Percentiles rank a stretch among this genome's conserved stretches.
Evolutionary conservation across 2,888 invertebrate genomes (phyloP).

Genomic region (Myopa tessellatipennis): DNA sequence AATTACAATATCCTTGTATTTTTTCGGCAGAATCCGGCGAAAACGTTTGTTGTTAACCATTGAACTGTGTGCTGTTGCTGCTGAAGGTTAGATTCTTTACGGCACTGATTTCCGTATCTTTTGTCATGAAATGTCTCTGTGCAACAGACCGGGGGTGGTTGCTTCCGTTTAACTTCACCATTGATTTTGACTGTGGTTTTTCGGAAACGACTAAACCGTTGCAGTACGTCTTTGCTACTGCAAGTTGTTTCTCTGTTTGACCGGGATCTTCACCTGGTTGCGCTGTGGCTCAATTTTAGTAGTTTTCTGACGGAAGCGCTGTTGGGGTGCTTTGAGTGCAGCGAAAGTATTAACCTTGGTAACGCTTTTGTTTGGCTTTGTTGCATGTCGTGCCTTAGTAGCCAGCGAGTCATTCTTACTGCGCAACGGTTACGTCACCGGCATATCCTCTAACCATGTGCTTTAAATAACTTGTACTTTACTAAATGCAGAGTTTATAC

Average conservation of each 20-base stretch:
- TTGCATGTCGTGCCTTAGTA: no score
- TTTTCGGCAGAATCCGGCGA: no score
- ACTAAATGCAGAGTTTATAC: no score
- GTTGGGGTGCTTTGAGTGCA: conserved; percentile 45
- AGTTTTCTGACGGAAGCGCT: not conserved
- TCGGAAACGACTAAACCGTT: conserved; percentile 35
- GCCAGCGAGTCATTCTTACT: no score
- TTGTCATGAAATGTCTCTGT: not conserved
- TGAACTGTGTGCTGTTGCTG: no score
- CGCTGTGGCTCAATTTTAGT: not conserved
- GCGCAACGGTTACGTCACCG: no score
- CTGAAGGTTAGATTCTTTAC: no score
- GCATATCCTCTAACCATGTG: no score
- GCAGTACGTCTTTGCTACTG: conserved; percentile 20
- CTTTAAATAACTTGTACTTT: no score
- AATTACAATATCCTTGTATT: no score
- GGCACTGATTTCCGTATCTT: no score
- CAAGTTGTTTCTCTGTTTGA: not conserved
- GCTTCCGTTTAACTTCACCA: not conserved
- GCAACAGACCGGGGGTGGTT: not conserved
- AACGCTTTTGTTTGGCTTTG: conserved; percentile 19
- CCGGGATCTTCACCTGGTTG: not conserved
- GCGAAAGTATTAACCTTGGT: conserved; percentile 49
- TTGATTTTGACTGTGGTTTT: conserved; percentile 41
- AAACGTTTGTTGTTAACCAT: no score